Conservation (phyloP, 2,888 invertebrate genomes). For the Melipona beecheii region DNA sequence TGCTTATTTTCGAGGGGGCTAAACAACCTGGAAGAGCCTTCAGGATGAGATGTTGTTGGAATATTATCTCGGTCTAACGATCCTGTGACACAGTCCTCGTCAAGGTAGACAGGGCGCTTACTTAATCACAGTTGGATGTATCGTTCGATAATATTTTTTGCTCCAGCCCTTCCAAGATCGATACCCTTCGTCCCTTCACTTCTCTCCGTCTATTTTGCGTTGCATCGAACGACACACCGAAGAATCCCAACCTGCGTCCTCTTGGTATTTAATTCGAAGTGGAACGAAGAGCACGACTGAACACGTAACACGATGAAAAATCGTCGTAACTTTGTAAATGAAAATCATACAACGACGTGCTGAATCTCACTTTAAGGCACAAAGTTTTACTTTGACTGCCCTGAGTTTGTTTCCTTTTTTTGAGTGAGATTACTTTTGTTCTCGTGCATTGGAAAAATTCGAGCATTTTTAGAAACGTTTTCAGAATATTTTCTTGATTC, state of each 20-base stretch:
- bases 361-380: no score
- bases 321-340: no score
- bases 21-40: neutral
- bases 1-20: neutral
- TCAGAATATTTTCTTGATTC: no score
- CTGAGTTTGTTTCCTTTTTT: no score
- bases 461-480: no score
- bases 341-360: no score
- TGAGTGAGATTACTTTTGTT: no score
- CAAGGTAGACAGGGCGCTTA: neutral
- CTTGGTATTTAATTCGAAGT: no score
- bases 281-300: no score
- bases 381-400: no score
- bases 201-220: neutral
- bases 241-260: neutral
- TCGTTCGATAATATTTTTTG: neutral
- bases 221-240: neutral
- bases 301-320: no score
- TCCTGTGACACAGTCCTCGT: neutral
- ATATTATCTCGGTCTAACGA: neutral
- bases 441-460: no score
- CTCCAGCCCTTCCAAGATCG: neutral
- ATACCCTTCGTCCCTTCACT: neutral
- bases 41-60: neutral
- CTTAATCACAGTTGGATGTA: constrained; percentile 1